Percentiles rank a stretch among this genome's conserved stretches.
Conservation (phyloP, 2,888 invertebrate genomes). For the Theretra japonica region DNA sequence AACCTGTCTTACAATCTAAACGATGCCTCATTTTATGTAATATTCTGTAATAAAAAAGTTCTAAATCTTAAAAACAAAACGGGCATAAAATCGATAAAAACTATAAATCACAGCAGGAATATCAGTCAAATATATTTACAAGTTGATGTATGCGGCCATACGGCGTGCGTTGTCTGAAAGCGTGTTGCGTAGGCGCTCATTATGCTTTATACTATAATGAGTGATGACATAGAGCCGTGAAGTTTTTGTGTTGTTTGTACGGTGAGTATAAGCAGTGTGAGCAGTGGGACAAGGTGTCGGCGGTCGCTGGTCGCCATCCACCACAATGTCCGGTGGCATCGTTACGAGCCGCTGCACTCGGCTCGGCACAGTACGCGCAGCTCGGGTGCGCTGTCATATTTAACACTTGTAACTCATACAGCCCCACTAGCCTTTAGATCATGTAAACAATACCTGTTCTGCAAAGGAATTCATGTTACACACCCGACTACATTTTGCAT, state of each 20-base stretch:
- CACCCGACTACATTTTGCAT: not conserved
- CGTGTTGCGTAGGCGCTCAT: conserved; percentile 9
- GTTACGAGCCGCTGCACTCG: conserved; percentile 64
- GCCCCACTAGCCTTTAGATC: conserved; percentile 12
- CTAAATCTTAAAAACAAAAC: conserved; percentile 22
- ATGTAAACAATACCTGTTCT: conserved; percentile 12
- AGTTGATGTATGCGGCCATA: not conserved
- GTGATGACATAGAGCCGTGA: not conserved
- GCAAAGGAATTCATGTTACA: conserved; percentile 17
- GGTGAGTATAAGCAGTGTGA: conserved; percentile 46
- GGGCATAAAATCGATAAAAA: conserved; percentile 12
- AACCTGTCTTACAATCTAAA: not conserved
- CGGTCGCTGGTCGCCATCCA: conserved; percentile 41
- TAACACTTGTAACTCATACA: conserved; percentile 38
- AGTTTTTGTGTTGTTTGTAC: conserved; percentile 48
- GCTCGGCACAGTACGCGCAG: conserved; percentile 45
- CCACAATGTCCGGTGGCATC: conserved; percentile 70
- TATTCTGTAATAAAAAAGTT: conserved; percentile 15
- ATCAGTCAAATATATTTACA: conserved; percentile 14
- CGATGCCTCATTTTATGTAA: conserved; percentile 11
- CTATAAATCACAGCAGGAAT: conserved; percentile 4
- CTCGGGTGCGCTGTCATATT: conserved; percentile 50
- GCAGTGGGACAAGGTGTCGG: conserved; percentile 51
- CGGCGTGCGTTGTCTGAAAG: not conserved
- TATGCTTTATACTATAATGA: not conserved